Percentiles rank a stretch among this genome's conserved stretches.
Conservation (phyloP, 2,888 invertebrate genomes). For the Amitus sp. region DNA sequence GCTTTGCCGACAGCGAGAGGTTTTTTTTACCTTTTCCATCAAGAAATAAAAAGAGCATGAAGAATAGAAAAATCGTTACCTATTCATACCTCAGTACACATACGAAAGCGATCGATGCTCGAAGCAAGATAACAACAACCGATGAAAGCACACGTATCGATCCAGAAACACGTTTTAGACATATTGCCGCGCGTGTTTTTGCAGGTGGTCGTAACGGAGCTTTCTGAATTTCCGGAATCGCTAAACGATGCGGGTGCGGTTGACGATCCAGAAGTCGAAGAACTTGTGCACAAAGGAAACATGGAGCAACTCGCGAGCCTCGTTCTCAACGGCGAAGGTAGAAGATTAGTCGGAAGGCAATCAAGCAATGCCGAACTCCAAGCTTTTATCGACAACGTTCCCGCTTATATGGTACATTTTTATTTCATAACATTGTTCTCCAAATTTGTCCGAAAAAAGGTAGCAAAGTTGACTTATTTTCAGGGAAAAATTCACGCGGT, state of each 20-base stretch:
- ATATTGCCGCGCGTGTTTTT: constrained; percentile 35
- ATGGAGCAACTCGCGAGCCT: constrained; percentile 91
- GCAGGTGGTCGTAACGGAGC: constrained; percentile 57
- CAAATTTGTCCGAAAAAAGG: too few species aligned
- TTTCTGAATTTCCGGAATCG: constrained; percentile 40
- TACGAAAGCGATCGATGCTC: constrained; percentile 46
- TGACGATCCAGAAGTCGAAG: constrained; percentile 73
- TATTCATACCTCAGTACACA: neutral
- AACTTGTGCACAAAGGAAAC: constrained; percentile 78
- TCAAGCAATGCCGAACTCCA: constrained; percentile 83
- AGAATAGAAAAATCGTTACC: neutral
- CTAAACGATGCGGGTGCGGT: constrained; percentile 51
- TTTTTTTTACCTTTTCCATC: neutral
- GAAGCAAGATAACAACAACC: constrained; percentile 48
- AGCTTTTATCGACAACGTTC: constrained; percentile 87
- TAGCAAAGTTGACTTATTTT: constrained; percentile 34
- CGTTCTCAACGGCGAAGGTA: constrained; percentile 89
- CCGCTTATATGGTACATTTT: constrained; percentile 82
- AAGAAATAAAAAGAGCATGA: neutral
- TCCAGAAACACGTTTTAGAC: constrained; percentile 44
- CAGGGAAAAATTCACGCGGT: constrained; percentile 91
- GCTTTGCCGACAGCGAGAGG: neutral
- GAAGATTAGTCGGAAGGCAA: constrained; percentile 76
- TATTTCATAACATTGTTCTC: too few species aligned
- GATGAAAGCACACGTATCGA: constrained; percentile 50